A percentile compares a stretch with the other conserved stretches of the same genome.
Evolutionary conservation across 1,140 invertebrate species (phyloP).

Genomic region (Bradynema listronoti): DNA sequence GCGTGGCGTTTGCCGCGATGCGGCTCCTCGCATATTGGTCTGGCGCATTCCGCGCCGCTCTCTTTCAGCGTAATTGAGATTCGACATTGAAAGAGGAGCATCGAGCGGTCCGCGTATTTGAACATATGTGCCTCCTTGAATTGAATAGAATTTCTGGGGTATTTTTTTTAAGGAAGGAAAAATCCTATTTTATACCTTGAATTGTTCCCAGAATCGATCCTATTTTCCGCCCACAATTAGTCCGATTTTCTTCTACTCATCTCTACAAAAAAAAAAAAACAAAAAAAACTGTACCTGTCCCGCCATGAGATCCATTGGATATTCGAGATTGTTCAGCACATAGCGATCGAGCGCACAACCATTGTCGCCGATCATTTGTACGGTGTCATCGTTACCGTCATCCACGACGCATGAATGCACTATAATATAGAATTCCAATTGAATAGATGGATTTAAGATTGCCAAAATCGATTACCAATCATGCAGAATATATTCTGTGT

Average conservation of each 20-base stretch:
- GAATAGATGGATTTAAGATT: no score
- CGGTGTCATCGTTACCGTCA: constrained; percentile 46
- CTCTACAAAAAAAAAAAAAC: background rate
- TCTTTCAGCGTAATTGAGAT: constrained; percentile 48
- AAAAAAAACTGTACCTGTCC: constrained; percentile 21
- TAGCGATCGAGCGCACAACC: constrained; percentile 47
- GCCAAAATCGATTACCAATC: no score
- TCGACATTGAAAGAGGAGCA: constrained; percentile 51
- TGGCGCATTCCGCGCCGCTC: constrained; percentile 35
- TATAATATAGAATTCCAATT: no score
- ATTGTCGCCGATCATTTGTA: constrained; percentile 43
- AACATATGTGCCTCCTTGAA: constrained; percentile 46
- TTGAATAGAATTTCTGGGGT: no score
- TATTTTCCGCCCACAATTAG: no score
- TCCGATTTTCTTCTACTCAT: background rate
- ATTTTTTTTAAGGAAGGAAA: no score
- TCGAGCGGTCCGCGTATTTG: constrained; percentile 47
- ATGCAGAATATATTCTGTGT: constrained; percentile 48
- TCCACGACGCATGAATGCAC: constrained; percentile 52
- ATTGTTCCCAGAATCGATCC: no score
- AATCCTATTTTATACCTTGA: no score
- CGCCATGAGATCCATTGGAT: constrained; percentile 43
- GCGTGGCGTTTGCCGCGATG: constrained; percentile 25
- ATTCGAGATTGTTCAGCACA: constrained; percentile 47
- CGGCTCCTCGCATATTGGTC: constrained; percentile 43